Base-by-base conservation (phyloP, 2,888 invertebrate species). In the Yponomeuta malinellus region DNA sequence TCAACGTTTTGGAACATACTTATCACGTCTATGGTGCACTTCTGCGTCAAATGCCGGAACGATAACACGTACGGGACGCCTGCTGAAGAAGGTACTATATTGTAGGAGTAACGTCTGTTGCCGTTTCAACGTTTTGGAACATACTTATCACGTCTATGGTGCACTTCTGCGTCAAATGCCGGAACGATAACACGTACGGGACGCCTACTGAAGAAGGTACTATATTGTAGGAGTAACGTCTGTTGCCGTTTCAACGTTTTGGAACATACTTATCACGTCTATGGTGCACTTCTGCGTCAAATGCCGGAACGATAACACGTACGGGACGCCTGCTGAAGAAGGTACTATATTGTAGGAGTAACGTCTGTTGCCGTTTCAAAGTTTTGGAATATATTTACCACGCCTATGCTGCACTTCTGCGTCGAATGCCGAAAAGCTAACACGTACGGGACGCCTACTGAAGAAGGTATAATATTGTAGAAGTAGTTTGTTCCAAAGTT, bases 21-120 rank as follows among this genome's bases (percentile, higher is more conserved):
- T 64, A 98, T 98, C n/a, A 99, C 99, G 0, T 99, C 0, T 98
- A 23, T 98, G 92, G 92, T 99, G 74, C 99, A 99, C 85, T 99
- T 95, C 86, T 95, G 98, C 78, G 98, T 99, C 6, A 95, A 95
- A 70, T 97, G 97, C 77, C 93, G 94, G 43, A 99, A 99, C 81
- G 96, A 96, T 1, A 94, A 95, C 76, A 91, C 87, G 0, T 97
- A 98, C 81, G 98, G 98, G 0, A 91, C 93, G 12, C 95, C 97
- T 2, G 96, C 95, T 2, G 96, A 97, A 78, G 95, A 96, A 79
- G 95, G 95, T 78, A 73, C 72, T 65, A 4, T 71, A 6, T 1
- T 23, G 23, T 23, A 23, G 23, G 23, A 23, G 23, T 23, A 23
- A 23, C 23, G 5, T 33, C 5, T 33, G 43, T 43, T 43, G 23